phyloP scores from a whole-genome alignment of 2,888 invertebrate genomes.

The Tillus elongatus region DNA sequence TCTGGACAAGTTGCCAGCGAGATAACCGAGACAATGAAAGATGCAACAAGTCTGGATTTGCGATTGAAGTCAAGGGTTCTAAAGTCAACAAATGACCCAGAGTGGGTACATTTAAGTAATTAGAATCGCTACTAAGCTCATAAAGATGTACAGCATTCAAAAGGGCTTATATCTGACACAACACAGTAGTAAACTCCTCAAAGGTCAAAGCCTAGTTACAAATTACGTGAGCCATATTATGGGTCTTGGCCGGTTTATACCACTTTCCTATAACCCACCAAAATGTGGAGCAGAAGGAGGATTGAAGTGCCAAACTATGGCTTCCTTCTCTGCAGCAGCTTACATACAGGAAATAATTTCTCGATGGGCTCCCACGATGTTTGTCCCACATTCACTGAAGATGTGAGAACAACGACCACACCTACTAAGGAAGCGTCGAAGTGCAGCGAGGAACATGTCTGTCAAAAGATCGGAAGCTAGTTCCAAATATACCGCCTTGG shows the following conservation, averaged over 20 bases:
- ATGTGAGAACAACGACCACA: slow-evolving; percentile 20
- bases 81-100: slow-evolving; percentile 7
- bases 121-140: slow-evolving; percentile 5
- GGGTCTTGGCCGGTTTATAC: too few species aligned
- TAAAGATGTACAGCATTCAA: slow-evolving; percentile 1
- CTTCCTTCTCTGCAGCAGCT: too few species aligned
- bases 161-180: not conserved
- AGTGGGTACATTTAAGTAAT: slow-evolving; percentile 6
- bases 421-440: slow-evolving; percentile 24
- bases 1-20: slow-evolving; percentile 13
- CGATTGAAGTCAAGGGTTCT: too few species aligned
- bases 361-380: slow-evolving; percentile 22
- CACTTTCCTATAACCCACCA: too few species aligned
- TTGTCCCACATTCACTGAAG: slow-evolving; percentile 24
- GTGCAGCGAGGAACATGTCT: slow-evolving; percentile 21
- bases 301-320: too few species aligned
- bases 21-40: too few species aligned
- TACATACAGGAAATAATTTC: too few species aligned
- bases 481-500: slow-evolving; percentile 26
- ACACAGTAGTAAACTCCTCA: slow-evolving; percentile 5
- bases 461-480: slow-evolving; percentile 21
- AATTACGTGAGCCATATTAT: too few species aligned
- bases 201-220: not conserved
- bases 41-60: slow-evolving; percentile 6
- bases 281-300: too few species aligned